Conservation (phyloP, 2,888 invertebrate species). For the Acrobasis suavella region DNA sequence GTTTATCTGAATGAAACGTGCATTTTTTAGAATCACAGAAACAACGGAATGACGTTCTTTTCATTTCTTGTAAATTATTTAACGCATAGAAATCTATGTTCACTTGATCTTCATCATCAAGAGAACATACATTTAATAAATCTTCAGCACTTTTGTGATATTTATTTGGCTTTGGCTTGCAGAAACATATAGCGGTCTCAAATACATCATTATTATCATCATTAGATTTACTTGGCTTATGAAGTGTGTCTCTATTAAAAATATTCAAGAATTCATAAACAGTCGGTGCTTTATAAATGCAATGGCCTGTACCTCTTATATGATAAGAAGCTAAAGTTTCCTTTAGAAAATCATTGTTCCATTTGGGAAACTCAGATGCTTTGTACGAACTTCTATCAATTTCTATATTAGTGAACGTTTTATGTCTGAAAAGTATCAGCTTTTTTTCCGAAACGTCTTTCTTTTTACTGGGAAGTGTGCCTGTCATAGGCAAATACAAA, state of each 20-base stretch:
- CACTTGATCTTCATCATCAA: constrained; percentile 54
- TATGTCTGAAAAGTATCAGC: constrained; percentile 73
- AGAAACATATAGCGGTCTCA: constrained; percentile 78
- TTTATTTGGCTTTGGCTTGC: constrained; percentile 66
- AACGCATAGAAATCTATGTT: constrained; percentile 59
- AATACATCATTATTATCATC: constrained; percentile 65
- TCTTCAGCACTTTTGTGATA: constrained; percentile 75
- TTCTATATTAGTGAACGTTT: constrained; percentile 77
- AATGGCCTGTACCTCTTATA: constrained; percentile 75
- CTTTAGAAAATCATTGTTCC: constrained; percentile 63
- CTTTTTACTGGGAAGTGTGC: constrained; percentile 69
- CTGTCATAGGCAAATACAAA: constrained; percentile 68
- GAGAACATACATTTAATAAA: constrained; percentile 54
- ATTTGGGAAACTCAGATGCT: constrained; percentile 57
- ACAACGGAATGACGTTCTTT: constrained; percentile 68
- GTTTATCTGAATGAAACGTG: constrained; percentile 60
- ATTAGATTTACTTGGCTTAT: constrained; percentile 59
- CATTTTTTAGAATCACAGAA: constrained; percentile 71
- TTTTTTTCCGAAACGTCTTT: constrained; percentile 50
- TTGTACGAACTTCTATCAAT: constrained; percentile 64
- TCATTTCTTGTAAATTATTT: constrained; percentile 53
- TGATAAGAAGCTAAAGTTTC: constrained; percentile 74
- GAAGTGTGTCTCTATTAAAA: constrained; percentile 73
- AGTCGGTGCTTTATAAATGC: constrained; percentile 71
- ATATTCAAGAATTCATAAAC: constrained; percentile 72